A percentile compares a stretch with the other conserved stretches of the same genome.
These are phyloP conservation scores for Drosophila multiciliata DNA, from an alignment of 2,888 invertebrate genomes.

Conservation along the genomic window DNA sequence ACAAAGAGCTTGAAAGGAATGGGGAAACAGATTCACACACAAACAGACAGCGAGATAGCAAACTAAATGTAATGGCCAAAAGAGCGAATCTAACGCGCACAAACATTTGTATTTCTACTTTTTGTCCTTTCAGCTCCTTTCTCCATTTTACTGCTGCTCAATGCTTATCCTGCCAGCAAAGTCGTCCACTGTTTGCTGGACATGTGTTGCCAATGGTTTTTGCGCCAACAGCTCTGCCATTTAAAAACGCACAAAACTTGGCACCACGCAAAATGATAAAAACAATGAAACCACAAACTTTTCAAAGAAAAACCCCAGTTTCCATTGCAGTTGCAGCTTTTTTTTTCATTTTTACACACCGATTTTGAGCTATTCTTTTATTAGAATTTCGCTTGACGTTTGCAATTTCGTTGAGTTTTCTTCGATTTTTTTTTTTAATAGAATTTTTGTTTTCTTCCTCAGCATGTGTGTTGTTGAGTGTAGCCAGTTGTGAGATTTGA, in stretches of 20 bases:
- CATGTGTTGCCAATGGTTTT: constrained; percentile 81
- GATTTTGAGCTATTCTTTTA: constrained; percentile 79
- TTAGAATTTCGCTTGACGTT: constrained; percentile 68
- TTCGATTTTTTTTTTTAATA: constrained; percentile 16
- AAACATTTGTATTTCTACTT: constrained; percentile 60
- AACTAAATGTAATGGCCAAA: constrained; percentile 75
- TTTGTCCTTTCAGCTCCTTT: constrained; percentile 14
- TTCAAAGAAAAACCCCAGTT: constrained; percentile 53
- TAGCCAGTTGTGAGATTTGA: constrained; percentile 69
- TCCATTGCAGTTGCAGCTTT: constrained; percentile 60
- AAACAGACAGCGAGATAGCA: constrained; percentile 48
- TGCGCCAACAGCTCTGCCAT: constrained; percentile 68
- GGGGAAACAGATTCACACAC: constrained; percentile 7
- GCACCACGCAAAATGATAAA: constrained; percentile 21
- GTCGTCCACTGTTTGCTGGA: constrained; percentile 56
- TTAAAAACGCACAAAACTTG: constrained; percentile 74
- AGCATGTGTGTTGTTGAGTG: constrained; percentile 3
- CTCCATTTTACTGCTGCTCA: constrained; percentile 9
- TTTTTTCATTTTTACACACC: constrained; percentile 79
- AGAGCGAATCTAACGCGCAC: constrained; percentile 55
- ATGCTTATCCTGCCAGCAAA: constrained; percentile 24
- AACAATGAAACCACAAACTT: constrained; percentile 44
- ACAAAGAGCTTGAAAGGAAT: neutral
- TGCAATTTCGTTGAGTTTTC: constrained; percentile 40
- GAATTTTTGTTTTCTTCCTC: constrained; percentile 12